Evolutionary conservation across 2,797 vertebrate genomes (phyloP).

Genomic region (Crocidura indochinensis): DNA sequence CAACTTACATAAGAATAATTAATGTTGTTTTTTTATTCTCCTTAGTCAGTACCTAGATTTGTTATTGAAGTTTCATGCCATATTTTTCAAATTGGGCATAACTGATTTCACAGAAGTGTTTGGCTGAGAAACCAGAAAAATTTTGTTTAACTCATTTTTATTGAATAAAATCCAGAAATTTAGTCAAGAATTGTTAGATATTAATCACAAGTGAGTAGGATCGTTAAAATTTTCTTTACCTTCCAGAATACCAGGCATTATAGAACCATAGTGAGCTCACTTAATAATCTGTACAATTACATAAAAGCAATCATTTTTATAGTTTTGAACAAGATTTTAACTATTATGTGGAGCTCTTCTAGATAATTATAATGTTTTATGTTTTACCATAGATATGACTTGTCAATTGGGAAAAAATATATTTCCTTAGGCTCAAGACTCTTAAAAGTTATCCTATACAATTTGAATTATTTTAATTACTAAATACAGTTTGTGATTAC

Average conservation of each 20-base stretch:
- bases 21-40: slow-evolving; percentile 17
- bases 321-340: slow-evolving; percentile 86
- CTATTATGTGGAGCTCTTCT: slow-evolving; percentile 81
- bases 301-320: slow-evolving; percentile 89
- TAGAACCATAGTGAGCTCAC: slow-evolving; percentile 87
- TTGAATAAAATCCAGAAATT: slow-evolving; percentile 89
- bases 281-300: slow-evolving; percentile 89
- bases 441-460: slow-evolving; percentile 82
- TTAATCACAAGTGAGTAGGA: slow-evolving; percentile 88
- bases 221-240: slow-evolving; percentile 90
- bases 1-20: slow-evolving; percentile 64
- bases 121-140: slow-evolving; percentile 86
- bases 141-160: slow-evolving; percentile 90
- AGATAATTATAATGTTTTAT: slow-evolving; percentile 81
- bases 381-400: slow-evolving; percentile 86
- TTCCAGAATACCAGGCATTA: slow-evolving; percentile 87
- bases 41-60: slow-evolving; percentile 76
- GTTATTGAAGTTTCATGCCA: slow-evolving; percentile 84
- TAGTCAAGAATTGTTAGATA: slow-evolving; percentile 87
- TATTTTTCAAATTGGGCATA: slow-evolving; percentile 88
- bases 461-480: slow-evolving; percentile 84
- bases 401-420: slow-evolving; percentile 84
- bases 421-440: slow-evolving; percentile 79
- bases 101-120: slow-evolving; percentile 86
- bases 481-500: slow-evolving; percentile 74